These are phyloP conservation scores for Spilogale gracilis DNA, from an alignment of 2,113 vertebrate species.

Conservation along the genomic window DNA sequence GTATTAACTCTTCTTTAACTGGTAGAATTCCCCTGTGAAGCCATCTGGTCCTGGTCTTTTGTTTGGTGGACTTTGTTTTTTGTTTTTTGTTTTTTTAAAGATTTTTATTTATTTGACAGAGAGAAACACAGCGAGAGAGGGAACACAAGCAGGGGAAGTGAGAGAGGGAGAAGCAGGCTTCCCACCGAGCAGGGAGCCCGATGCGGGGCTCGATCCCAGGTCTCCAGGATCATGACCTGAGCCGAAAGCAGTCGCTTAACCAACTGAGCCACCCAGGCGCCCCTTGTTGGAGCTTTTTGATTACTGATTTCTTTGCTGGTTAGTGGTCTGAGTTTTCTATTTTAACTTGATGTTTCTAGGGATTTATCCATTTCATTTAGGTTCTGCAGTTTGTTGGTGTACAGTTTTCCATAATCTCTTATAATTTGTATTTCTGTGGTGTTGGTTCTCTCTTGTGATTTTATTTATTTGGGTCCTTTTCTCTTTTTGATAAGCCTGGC, in stretches of 20 bases:
- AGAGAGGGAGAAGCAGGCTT: too few species aligned
- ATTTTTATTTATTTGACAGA: too few species aligned
- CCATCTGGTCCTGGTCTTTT: background rate
- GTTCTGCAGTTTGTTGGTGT: background rate
- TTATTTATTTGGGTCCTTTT: background rate
- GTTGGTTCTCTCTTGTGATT: background rate
- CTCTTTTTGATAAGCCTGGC: background rate
- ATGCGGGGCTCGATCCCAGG: too few species aligned
- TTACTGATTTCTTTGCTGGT: background rate
- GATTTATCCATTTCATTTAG: background rate
- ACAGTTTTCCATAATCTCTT: background rate
- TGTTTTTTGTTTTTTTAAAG: too few species aligned
- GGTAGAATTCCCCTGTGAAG: background rate
- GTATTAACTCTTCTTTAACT: background rate
- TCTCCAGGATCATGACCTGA: too few species aligned
- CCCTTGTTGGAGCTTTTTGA: background rate
- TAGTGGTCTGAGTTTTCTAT: background rate
- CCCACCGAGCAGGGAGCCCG: too few species aligned
- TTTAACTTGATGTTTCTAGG: background rate
- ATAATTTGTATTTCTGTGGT: background rate
- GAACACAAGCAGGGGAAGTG: too few species aligned
- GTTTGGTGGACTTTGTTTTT: background rate
- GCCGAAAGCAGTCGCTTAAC: too few species aligned
- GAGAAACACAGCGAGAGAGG: too few species aligned
- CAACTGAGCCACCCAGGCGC: too few species aligned